Percentiles rank a stretch among this genome's conserved stretches.
Conservation (phyloP, 2,888 invertebrate species). For the Noctua fimbriata region DNA sequence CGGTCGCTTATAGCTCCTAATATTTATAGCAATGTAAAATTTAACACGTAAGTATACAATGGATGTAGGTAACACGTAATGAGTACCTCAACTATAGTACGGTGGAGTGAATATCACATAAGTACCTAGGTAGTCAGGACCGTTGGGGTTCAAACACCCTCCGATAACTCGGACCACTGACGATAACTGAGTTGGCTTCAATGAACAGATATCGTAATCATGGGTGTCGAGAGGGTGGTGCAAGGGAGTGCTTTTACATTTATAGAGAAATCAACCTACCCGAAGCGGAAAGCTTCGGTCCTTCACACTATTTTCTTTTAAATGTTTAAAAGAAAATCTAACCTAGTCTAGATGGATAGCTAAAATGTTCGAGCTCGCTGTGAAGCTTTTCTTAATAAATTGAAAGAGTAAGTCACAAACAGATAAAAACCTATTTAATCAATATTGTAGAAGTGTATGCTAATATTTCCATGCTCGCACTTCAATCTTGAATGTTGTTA, state of each 20-base stretch:
- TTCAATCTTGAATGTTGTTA: neutral
- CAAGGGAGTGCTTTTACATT: neutral
- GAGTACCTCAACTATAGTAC: neutral
- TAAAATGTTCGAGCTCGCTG: neutral
- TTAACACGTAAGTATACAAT: neutral
- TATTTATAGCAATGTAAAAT: conserved; percentile 11
- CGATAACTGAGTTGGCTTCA: neutral
- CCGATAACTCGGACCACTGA: neutral
- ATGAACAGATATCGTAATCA: neutral
- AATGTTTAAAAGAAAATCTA: neutral
- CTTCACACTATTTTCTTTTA: neutral
- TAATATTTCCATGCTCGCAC: too few relatives aligned
- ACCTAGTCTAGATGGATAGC: neutral
- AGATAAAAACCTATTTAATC: neutral
- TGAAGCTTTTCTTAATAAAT: neutral
- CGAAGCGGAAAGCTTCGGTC: too few relatives aligned
- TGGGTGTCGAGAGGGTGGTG: neutral
- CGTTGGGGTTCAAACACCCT: neutral
- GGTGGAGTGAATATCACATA: neutral
- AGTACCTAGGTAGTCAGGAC: neutral
- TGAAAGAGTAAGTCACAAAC: neutral
- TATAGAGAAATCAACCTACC: neutral
- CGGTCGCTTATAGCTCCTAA: conserved; percentile 11
- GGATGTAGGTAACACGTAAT: neutral
- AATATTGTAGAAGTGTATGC: too few relatives aligned